Evolutionary conservation across 1,140 invertebrate species (phyloP).

Genomic region (Trachymyrmex septentrionalis): DNA sequence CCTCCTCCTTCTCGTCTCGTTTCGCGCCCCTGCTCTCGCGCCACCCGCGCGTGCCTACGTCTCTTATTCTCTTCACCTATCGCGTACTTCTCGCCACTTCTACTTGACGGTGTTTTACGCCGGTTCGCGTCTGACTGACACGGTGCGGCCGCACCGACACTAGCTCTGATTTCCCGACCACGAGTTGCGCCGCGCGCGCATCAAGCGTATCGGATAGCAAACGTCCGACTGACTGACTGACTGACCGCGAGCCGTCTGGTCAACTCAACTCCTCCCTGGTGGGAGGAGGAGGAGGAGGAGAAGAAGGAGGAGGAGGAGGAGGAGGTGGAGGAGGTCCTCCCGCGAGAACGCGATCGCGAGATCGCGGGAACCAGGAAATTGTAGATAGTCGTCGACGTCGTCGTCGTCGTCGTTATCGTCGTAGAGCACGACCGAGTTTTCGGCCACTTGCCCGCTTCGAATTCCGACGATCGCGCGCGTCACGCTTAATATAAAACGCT

Average conservation of each 20-base stretch:
- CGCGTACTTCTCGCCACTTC: constrained; percentile 31
- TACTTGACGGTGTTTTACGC: constrained; percentile 26
- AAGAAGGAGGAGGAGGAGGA: neutral
- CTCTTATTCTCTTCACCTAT: constrained; percentile 14
- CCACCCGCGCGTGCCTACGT: constrained; percentile 30
- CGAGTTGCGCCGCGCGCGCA: constrained; percentile 31
- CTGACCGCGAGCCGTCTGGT: constrained; percentile 59
- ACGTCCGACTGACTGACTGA: constrained; percentile 67
- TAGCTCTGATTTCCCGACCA: constrained; percentile 38
- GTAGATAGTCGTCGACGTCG: no score
- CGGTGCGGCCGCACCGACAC: neutral
- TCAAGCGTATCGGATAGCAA: constrained; percentile 57
- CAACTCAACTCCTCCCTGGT: constrained; percentile 14
- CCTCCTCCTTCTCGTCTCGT: neutral
- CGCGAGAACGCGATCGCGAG: constrained; percentile 16
- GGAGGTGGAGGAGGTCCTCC: neutral
- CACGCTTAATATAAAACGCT: constrained; percentile 42
- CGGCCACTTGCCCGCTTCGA: neutral
- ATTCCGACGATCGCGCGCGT: constrained; percentile 13
- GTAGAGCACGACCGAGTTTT: neutral
- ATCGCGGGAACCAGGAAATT: constrained; percentile 14
- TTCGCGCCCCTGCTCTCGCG: constrained; percentile 32
- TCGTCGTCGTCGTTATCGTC: no score
- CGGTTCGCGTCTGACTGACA: constrained; percentile 59
- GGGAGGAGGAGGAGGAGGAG: neutral